Conservation (phyloP, 2,888 invertebrate genomes). For the Arrhopalites spinosus region DNA sequence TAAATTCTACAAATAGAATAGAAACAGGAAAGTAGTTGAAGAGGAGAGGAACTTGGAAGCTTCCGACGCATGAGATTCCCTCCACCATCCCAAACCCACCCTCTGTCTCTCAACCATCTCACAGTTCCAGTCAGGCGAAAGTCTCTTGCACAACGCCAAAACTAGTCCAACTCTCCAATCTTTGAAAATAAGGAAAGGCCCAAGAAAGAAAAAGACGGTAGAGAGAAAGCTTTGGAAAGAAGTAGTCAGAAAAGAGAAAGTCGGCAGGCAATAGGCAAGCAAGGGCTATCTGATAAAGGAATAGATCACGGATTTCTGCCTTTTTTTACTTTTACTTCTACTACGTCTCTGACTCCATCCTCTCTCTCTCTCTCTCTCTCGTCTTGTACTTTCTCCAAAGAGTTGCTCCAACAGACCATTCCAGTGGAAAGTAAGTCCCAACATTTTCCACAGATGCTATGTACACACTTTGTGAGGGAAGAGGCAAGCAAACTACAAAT, state of each 20-base stretch:
- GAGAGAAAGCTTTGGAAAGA: neutral
- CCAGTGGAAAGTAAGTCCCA: no score
- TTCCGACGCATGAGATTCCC: conserved; percentile 7
- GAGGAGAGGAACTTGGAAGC: conserved; percentile 19
- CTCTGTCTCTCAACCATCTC: neutral
- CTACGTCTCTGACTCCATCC: neutral
- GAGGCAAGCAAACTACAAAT: no score
- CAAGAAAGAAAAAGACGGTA: neutral
- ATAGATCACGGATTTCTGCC: neutral
- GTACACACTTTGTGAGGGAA: no score
- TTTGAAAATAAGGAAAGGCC: neutral
- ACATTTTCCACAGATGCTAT: no score
- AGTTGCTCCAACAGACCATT: no score
- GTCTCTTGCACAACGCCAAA: neutral
- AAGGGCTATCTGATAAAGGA: neutral
- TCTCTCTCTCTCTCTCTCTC: neutral
- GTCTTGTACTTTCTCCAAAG: neutral
- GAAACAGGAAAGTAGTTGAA: conserved; percentile 31
- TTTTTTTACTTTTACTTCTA: no score
- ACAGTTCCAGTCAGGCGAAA: conserved; percentile 2
- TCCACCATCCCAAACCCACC: neutral
- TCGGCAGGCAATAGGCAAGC: neutral
- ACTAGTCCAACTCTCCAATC: neutral
- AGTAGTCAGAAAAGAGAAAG: neutral
- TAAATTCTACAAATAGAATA: conserved; percentile 31